phyloP scores from a whole-genome alignment of 2,797 vertebrate species.

The Pogoniulus pusillus region DNA sequence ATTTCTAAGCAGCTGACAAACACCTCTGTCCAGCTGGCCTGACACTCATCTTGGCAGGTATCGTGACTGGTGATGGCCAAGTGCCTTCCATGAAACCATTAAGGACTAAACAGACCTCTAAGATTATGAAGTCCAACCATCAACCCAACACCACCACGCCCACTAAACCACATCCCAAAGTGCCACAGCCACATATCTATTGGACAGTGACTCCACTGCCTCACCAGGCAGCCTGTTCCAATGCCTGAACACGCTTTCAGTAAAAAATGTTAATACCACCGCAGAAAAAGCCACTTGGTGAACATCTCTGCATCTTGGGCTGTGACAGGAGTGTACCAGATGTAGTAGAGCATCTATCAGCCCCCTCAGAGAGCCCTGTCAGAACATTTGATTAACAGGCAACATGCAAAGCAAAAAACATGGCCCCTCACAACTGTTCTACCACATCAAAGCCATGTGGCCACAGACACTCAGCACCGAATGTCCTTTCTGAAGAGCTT shows the following conservation, averaged over 20 bases:
- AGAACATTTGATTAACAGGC: background rate
- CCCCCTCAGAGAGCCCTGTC: constrained; percentile 17
- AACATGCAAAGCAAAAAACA: constrained; percentile 29
- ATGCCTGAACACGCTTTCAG: too few relatives aligned
- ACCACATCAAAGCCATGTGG: constrained; percentile 64
- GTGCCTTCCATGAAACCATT: background rate
- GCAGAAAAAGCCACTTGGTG: background rate
- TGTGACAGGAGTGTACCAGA: background rate
- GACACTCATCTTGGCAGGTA: background rate
- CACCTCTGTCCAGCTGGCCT: background rate
- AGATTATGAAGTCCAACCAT: too few relatives aligned
- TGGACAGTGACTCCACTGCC: too few relatives aligned
- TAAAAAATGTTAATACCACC: too few relatives aligned
- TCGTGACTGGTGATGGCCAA: background rate
- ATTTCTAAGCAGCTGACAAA: background rate
- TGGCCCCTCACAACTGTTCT: background rate
- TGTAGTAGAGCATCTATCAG: background rate
- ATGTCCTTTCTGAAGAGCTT: constrained; percentile 46
- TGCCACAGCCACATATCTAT: too few relatives aligned
- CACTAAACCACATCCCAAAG: too few relatives aligned
- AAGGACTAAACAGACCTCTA: too few relatives aligned
- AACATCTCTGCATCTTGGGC: background rate
- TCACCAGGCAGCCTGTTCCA: too few relatives aligned
- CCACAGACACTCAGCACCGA: constrained; percentile 7
- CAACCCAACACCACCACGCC: too few relatives aligned